Base-by-base conservation (phyloP, 2,113 vertebrate species). In the Melanocharis versteri region DNA sequence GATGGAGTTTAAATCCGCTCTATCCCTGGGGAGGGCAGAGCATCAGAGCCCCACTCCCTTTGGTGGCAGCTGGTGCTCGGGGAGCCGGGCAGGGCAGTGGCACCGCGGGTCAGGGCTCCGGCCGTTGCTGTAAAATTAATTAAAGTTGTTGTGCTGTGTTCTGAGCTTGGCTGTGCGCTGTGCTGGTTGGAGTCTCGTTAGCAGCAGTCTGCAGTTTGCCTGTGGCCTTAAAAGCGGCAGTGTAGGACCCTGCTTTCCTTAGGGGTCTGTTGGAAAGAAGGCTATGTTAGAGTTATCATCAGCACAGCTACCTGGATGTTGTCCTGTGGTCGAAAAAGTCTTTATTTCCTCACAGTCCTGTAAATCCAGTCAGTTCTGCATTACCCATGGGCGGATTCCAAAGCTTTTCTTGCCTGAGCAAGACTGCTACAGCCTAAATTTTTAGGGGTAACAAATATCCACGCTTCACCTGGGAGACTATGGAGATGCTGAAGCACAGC, bases 21-120 rank as follows among this genome's bases (percentile, higher is more conserved):
- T n/a, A 0, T 48, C 51, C 66, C 82, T 3, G 1, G 19, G n/a
- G 31, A 28, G 31, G 68, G 1, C 2, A 1, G 51, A 50, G 42
- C 9, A 3, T 58, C 2, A 2, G 78, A 94, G 68, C 70, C 40
- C 40, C 71, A 21, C 57, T 66, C 50, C 37, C 26, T 51, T 72
- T 4, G 1, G 23, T 2, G 1, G 53, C 72, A 42, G 50, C 45
- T 7, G 27, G 8, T 57, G 89, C 69, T 87, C 5, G 1, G 1
- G 37, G 48, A 39, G 31, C 44, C 0, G 0, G 37, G 51, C 56
- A 87, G 79, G 79, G 71, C 83, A 30, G 61, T 37, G 37, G 31
- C 20, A 40, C 62, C 0, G 0, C 0, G 1, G 53, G 13, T 15
- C 1, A 0, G 70, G 21, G 39, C 65, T 91, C 33, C 0, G 1